Conservation (phyloP, 2,113 vertebrate species). For the Xerus inauris region DNA sequence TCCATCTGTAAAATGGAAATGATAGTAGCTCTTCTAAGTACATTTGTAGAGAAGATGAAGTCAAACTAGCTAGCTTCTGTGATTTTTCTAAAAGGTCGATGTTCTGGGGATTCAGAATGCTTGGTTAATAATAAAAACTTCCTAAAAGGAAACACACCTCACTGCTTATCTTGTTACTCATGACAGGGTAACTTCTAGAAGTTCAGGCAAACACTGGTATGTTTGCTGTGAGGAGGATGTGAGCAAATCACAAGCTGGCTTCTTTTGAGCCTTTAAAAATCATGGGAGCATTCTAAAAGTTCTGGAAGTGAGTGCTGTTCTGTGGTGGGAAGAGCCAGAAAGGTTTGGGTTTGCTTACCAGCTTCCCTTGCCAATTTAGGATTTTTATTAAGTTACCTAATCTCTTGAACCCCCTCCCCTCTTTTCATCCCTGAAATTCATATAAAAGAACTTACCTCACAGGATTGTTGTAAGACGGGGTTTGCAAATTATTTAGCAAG, state of each 20-base stretch:
- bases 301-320: background rate
- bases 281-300: background rate
- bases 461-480: background rate
- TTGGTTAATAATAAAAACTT: conserved; percentile 34
- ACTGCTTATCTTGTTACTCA: background rate
- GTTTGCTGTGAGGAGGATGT: background rate
- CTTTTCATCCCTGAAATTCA: background rate
- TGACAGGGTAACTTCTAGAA: conserved; percentile 2
- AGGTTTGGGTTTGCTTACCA: background rate
- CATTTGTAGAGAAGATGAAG: background rate
- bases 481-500: background rate
- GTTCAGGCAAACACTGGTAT: background rate
- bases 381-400: background rate
- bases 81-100: background rate
- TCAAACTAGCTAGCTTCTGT: background rate
- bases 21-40: background rate
- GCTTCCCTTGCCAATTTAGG: background rate
- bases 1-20: background rate
- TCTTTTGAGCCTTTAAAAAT: background rate
- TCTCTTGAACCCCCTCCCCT: background rate
- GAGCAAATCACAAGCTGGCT: background rate
- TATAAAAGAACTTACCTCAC: background rate
- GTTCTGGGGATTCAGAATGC: conserved; percentile 33
- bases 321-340: background rate
- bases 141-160: background rate